These are phyloP conservation scores for Plusia festucae DNA, from an alignment of 2,888 invertebrate genomes.

Conservation along the genomic window DNA sequence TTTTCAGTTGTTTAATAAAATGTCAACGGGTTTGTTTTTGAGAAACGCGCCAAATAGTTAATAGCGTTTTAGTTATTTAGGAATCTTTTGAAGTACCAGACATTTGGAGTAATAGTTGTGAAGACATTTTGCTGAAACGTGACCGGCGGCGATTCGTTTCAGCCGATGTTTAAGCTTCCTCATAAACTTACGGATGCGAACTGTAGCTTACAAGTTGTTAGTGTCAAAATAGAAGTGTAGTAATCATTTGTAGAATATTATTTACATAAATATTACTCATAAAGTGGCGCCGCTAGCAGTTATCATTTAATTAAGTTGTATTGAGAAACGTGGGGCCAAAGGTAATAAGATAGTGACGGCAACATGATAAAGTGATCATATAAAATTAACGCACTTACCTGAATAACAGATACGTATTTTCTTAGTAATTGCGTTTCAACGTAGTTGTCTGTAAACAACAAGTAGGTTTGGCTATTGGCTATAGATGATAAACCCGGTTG, in stretches of 20 bases:
- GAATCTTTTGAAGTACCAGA: neutral
- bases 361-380: slow-evolving; percentile 6
- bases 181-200: slow-evolving; percentile 37
- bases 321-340: slow-evolving; percentile 30
- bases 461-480: too few species aligned
- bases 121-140: slow-evolving; percentile 43
- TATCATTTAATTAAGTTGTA: slow-evolving; percentile 44
- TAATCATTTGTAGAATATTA: slow-evolving; percentile 33
- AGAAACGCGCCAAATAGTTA: slow-evolving; percentile 14
- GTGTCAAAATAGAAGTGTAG: slow-evolving; percentile 36
- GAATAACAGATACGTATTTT: neutral
- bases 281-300: slow-evolving; percentile 29
- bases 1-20: slow-evolving; percentile 15
- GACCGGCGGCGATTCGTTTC: slow-evolving; percentile 51
- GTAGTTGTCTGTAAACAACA: neutral
- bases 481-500: too few species aligned
- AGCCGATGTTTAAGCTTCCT: slow-evolving; percentile 48
- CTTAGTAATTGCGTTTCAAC: neutral
- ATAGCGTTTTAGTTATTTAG: neutral
- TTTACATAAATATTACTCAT: slow-evolving; percentile 28
- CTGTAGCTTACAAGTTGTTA: slow-evolving; percentile 25
- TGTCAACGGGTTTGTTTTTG: slow-evolving; percentile 23
- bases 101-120: slow-evolving; percentile 11
- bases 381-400: neutral
- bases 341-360: slow-evolving; percentile 17